Conservation (phyloP, 2,113 vertebrate species). For the Carassius auratus region DNA sequence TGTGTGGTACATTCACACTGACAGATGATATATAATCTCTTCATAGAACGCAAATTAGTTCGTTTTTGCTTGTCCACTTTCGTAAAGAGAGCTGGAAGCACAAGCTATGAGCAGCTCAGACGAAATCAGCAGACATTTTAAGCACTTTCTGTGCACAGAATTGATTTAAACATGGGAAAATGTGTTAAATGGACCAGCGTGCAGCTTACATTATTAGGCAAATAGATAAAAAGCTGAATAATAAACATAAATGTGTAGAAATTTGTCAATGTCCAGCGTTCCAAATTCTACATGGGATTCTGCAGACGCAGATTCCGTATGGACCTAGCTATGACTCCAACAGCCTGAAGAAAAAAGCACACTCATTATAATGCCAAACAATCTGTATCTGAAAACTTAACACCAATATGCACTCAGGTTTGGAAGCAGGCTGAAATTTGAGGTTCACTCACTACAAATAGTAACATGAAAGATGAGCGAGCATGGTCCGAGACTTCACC, state of each 20-base stretch:
- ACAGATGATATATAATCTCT: conserved; percentile 45
- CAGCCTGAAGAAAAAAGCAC: background rate
- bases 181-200: background rate
- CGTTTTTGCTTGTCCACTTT: conserved; percentile 17
- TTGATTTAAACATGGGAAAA: background rate
- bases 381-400: background rate
- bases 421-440: background rate
- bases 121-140: background rate
- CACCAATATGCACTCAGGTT: background rate
- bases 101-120: background rate
- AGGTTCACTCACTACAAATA: background rate
- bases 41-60: conserved; percentile 23
- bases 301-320: background rate
- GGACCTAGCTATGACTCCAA: background rate
- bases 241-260: background rate
- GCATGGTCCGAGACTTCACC: background rate
- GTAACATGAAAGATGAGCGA: background rate
- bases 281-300: background rate
- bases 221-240: background rate
- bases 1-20: conserved; percentile 21
- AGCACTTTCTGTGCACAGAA: background rate
- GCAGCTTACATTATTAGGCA: background rate
- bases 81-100: conserved; percentile 23
- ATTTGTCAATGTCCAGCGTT: background rate
- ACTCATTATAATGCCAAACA: background rate